Conservation (phyloP, 2,797 vertebrate species). For the Pseudochromis fuscus region DNA sequence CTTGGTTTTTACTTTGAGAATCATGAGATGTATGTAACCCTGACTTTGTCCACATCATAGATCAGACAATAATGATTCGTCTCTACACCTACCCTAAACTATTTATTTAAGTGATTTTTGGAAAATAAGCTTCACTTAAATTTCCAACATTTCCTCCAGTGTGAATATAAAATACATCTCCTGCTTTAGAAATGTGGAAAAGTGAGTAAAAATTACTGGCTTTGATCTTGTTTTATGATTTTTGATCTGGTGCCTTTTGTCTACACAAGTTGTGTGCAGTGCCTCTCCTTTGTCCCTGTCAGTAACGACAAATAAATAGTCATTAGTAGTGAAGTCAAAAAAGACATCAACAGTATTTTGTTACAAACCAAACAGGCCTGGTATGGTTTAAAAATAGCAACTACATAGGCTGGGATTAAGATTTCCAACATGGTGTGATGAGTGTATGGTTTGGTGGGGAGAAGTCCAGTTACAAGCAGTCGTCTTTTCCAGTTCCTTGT, state of each 20-base stretch:
- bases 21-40: background rate
- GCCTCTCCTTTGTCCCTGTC: background rate
- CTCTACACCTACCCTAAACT: background rate
- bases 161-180: no score
- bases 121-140: no score
- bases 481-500: constrained; percentile 23
- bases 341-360: background rate
- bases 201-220: no score
- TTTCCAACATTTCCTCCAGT: no score
- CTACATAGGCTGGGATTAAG: background rate
- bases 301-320: background rate
- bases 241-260: no score
- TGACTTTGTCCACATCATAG: background rate
- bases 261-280: background rate
- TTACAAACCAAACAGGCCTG: background rate
- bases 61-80: background rate
- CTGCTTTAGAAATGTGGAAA: no score
- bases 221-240: no score
- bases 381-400: background rate
- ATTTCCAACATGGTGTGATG: background rate
- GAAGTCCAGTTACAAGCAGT: background rate
- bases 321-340: no score
- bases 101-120: background rate
- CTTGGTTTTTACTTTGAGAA: no score
- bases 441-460: background rate